Percentiles rank a stretch among this genome's conserved stretches.
phyloP scores from a whole-genome alignment of 2,797 vertebrate species.

The Leucoraja ocellata region DNA sequence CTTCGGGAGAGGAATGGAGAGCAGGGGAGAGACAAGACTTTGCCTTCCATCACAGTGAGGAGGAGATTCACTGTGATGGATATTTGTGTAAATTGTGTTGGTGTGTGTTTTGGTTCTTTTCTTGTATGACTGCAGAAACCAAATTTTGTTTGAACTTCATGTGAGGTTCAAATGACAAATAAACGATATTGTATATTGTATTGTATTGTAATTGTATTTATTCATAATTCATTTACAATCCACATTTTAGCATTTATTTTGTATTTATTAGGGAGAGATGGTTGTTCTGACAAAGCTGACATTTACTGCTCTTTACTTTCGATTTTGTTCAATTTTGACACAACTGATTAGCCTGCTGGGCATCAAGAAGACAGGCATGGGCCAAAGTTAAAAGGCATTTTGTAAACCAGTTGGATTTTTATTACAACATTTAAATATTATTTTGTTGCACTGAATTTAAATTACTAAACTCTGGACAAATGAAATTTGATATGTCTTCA shows the following conservation, averaged over 20 bases:
- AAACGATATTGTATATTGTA: too few relatives aligned
- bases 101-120: too few relatives aligned
- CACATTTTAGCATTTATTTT: not conserved
- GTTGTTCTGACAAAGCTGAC: not conserved
- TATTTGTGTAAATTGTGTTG: too few relatives aligned
- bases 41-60: too few relatives aligned
- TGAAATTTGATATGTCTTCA: not conserved
- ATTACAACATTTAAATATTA: not conserved
- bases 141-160: too few relatives aligned
- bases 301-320: not conserved
- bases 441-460: not conserved
- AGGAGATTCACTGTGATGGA: too few relatives aligned
- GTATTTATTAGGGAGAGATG: not conserved
- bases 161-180: too few relatives aligned
- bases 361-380: not conserved
- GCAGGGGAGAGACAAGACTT: too few relatives aligned
- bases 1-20: too few relatives aligned
- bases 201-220: not conserved
- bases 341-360: not conserved
- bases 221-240: not conserved
- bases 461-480: not conserved
- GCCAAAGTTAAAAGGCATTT: not conserved
- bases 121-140: too few relatives aligned
- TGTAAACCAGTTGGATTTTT: not conserved
- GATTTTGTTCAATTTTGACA: not conserved